Percentiles rank a stretch among this genome's conserved stretches.
Evolutionary conservation across 2,888 invertebrate species (phyloP).

Genomic region (Eubasilissa splendida): DNA sequence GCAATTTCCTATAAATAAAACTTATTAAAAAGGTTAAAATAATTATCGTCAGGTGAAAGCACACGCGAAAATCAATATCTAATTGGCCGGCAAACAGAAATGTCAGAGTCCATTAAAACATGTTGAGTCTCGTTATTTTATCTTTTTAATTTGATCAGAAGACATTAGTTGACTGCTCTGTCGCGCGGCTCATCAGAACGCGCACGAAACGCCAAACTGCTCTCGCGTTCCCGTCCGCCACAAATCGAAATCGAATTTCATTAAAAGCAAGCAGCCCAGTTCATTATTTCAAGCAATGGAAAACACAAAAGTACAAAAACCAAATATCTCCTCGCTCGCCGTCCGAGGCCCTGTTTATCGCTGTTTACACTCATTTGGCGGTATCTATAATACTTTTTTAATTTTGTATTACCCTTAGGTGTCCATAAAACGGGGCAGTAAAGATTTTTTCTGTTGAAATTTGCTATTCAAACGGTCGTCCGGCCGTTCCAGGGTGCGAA

Average conservation of each 20-base stretch:
- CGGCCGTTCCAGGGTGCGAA: slow-evolving; percentile 36
- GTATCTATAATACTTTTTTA: slow-evolving; percentile 59
- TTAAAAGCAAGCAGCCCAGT: slow-evolving; percentile 45
- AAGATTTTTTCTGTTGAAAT: slow-evolving; percentile 58
- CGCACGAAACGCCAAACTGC: slow-evolving; percentile 20
- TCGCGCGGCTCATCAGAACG: not conserved
- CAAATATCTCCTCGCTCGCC: slow-evolving; percentile 32
- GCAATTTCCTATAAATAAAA: no score
- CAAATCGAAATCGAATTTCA: slow-evolving; percentile 51
- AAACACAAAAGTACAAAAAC: slow-evolving; percentile 46
- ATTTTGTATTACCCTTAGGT: slow-evolving; percentile 59
- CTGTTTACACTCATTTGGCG: slow-evolving; percentile 58
- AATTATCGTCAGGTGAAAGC: not conserved
- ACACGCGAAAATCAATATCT: not conserved
- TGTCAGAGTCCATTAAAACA: not conserved
- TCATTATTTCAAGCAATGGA: slow-evolving; percentile 52
- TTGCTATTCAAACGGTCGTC: slow-evolving; percentile 56
- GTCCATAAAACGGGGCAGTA: slow-evolving; percentile 57
- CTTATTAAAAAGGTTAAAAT: not conserved
- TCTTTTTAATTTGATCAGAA: slow-evolving; percentile 33
- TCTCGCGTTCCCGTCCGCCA: slow-evolving; percentile 29
- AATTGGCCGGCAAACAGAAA: not conserved
- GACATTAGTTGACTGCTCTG: slow-evolving; percentile 1
- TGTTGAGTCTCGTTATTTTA: not conserved
- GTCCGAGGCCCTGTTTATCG: slow-evolving; percentile 48